Percentiles rank a stretch among this genome's conserved stretches.
These are phyloP conservation scores for Prunella himalayana DNA, from an alignment of 2,113 vertebrate genomes.

Conservation along the genomic window DNA sequence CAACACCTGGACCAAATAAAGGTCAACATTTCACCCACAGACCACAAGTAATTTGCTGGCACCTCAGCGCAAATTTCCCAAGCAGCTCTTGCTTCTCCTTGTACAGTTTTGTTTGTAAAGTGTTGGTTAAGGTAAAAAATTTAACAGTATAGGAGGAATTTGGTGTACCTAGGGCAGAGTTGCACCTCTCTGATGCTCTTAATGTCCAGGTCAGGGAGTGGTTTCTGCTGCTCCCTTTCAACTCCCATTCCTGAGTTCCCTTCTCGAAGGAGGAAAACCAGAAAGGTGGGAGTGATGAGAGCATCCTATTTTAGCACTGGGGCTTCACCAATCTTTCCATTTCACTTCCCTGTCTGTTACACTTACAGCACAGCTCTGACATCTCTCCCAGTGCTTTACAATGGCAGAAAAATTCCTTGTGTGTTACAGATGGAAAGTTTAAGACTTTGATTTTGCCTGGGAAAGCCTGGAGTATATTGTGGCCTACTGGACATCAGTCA, in stretches of 20 bases:
- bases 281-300: not conserved
- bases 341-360: not conserved
- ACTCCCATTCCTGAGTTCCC: fast-evolving
- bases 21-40: not conserved
- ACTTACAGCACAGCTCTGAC: not conserved
- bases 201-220: not conserved
- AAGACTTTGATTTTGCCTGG: not conserved
- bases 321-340: not conserved
- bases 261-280: not conserved
- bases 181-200: not conserved
- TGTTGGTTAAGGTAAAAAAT: not conserved
- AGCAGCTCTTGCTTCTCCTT: not conserved
- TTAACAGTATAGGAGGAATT: not conserved
- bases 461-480: not conserved
- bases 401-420: not conserved
- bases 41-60: not conserved
- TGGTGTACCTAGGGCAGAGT: not conserved
- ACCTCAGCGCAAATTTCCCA: not conserved
- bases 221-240: not conserved
- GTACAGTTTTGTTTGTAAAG: not conserved
- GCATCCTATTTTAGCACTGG: not conserved
- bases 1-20: not conserved
- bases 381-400: not conserved
- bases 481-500: not conserved
- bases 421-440: not conserved